These are phyloP conservation scores for Astropecten irregularis DNA, from an alignment of 53 echinoderm and acorn worm genomes.

Conservation along the genomic window DNA sequence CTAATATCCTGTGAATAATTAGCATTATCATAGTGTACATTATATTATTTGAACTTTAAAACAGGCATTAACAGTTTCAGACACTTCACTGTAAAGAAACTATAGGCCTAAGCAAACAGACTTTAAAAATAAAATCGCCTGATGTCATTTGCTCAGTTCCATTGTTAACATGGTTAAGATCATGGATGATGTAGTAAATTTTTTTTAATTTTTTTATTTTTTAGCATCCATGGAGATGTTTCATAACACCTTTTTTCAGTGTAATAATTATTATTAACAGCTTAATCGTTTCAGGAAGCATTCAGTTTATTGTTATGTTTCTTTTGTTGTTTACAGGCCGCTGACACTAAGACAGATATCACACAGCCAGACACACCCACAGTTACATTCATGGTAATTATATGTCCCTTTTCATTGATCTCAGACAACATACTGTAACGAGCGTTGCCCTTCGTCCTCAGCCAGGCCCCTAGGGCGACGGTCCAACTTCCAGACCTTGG, in stretches of 20 bases:
- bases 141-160: conserved; percentile 6
- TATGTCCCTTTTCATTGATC: conserved; percentile 4
- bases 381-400: conserved; percentile 17
- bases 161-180: background rate
- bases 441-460: no score
- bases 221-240: background rate
- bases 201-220: no score
- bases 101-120: background rate
- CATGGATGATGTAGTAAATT: conserved; percentile 7
- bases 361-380: conserved; percentile 22
- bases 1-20: conserved; percentile 7
- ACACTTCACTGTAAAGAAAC: background rate
- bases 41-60: background rate
- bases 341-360: conserved; percentile 1
- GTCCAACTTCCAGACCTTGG: no score
- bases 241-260: background rate
- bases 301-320: background rate
- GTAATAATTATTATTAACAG: conserved; percentile 2
- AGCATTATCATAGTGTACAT: conserved; percentile 13
- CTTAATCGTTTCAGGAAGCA: background rate
- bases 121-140: background rate
- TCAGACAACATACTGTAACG: background rate
- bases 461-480: no score
- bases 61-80: conserved; percentile 12
- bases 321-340: conserved; percentile 8